These are phyloP conservation scores for Ophion ellenae DNA, from an alignment of 2,888 invertebrate genomes.

Conservation along the genomic window DNA sequence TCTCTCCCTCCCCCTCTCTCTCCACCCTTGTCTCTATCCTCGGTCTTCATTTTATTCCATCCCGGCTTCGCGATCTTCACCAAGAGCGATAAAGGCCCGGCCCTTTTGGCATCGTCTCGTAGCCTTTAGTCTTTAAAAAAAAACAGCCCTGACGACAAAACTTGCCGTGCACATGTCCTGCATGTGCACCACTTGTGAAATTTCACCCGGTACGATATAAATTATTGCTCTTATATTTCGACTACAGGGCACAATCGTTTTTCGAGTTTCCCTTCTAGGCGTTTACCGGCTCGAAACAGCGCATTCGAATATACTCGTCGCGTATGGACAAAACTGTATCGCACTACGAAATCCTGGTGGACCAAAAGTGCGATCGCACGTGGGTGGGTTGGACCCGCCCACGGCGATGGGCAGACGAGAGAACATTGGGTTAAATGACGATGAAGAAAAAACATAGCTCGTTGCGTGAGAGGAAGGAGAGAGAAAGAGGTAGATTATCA, in stretches of 20 bases:
- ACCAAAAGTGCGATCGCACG: constrained; percentile 58
- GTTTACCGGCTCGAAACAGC: no score
- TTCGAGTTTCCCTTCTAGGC: no score
- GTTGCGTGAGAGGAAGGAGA: not conserved
- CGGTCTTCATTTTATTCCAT: not conserved
- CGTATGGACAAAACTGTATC: not conserved
- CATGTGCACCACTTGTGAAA: no score
- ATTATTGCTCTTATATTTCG: no score
- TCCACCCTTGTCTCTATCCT: not conserved
- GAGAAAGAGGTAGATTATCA: not conserved
- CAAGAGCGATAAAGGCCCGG: no score
- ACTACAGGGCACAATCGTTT: no score
- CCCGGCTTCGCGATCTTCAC: constrained; percentile 52
- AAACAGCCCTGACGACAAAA: not conserved
- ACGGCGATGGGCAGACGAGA: constrained; percentile 56
- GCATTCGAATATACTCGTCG: not conserved
- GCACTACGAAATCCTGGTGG: constrained; percentile 24
- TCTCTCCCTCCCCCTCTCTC: constrained; percentile 44
- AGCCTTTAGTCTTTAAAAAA: constrained; percentile 9
- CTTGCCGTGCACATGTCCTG: not conserved
- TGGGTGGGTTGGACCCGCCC: constrained; percentile 60
- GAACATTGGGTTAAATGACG: constrained; percentile 48
- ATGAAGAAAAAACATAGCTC: constrained; percentile 24
- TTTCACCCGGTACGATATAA: no score
- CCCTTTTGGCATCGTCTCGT: constrained; percentile 1